Evolutionary conservation across 2,797 vertebrate genomes (phyloP).

Genomic region (Manis crassicaudata): DNA sequence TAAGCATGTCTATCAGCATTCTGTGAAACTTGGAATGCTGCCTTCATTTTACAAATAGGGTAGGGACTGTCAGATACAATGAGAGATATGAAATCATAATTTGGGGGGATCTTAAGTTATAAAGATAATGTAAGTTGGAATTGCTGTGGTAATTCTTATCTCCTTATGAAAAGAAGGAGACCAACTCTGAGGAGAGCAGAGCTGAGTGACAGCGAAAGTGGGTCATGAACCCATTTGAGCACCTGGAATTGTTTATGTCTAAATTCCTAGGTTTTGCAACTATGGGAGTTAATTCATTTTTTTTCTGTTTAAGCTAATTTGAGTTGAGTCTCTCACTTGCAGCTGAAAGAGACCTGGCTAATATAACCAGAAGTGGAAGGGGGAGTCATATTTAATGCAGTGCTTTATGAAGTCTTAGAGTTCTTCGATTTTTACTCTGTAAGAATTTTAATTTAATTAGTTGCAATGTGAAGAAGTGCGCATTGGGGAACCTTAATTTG

Average conservation of each 20-base stretch:
- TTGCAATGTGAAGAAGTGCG: constrained; percentile 4
- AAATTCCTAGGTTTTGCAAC: not conserved
- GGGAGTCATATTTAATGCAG: not conserved
- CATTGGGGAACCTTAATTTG: constrained; percentile 5
- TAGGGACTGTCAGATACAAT: not conserved
- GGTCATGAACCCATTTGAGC: not conserved
- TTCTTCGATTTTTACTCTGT: constrained; percentile 22
- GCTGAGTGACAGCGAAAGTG: not conserved
- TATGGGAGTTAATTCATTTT: not conserved
- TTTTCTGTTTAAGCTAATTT: not conserved
- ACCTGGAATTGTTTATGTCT: not conserved
- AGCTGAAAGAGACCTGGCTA: not conserved
- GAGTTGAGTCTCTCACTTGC: not conserved
- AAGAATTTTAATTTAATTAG: constrained; percentile 61
- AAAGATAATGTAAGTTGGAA: not conserved
- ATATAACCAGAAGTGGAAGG: not conserved
- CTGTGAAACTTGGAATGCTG: not conserved
- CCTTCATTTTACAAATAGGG: constrained; percentile 7
- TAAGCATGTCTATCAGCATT: not conserved
- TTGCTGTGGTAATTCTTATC: not conserved
- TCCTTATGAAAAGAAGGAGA: not conserved
- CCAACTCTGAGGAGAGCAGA: not conserved
- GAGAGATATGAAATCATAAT: not conserved
- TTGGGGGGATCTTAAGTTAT: not conserved
- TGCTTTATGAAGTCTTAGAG: constrained; percentile 1